Conservation (phyloP, 2,113 vertebrate genomes). For the Origma solitaria region DNA sequence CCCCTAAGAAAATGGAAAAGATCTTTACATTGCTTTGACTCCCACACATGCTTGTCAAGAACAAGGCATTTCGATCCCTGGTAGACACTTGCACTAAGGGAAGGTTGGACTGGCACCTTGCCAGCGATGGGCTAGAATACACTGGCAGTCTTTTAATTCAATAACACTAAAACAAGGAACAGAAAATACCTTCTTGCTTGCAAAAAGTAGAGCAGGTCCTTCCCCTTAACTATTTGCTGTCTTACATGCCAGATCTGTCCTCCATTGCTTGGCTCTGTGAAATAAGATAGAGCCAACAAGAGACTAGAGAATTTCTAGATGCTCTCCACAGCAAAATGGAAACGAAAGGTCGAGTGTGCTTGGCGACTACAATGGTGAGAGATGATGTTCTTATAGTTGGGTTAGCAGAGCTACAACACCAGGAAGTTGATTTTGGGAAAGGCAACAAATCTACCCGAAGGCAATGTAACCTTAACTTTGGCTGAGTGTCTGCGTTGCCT, state of each 20-base stretch:
- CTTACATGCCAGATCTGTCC: not conserved
- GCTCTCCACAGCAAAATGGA: not conserved
- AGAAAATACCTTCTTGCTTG: not conserved
- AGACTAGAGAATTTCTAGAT: not conserved
- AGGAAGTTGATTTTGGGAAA: not conserved
- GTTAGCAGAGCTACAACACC: not conserved
- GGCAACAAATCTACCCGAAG: not conserved
- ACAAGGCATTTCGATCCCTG: not conserved
- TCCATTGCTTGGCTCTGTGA: not conserved
- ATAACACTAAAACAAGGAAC: not conserved
- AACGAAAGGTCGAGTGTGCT: not conserved
- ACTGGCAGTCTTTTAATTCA: not conserved
- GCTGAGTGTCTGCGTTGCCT: not conserved
- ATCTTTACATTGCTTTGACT: not conserved
- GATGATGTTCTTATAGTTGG: not conserved
- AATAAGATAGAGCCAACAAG: not conserved
- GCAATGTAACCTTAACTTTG: not conserved
- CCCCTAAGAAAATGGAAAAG: not conserved
- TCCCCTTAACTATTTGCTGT: not conserved
- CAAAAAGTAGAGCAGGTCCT: not conserved
- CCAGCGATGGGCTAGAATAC: not conserved
- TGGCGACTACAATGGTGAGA: not conserved
- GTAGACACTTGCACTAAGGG: not conserved
- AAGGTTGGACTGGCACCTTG: not conserved
- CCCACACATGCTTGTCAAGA: not conserved